A percentile compares a stretch with the other conserved stretches of the same genome.
phyloP scores from a whole-genome alignment of 2,797 vertebrate genomes.

The Trachurus trachurus region DNA sequence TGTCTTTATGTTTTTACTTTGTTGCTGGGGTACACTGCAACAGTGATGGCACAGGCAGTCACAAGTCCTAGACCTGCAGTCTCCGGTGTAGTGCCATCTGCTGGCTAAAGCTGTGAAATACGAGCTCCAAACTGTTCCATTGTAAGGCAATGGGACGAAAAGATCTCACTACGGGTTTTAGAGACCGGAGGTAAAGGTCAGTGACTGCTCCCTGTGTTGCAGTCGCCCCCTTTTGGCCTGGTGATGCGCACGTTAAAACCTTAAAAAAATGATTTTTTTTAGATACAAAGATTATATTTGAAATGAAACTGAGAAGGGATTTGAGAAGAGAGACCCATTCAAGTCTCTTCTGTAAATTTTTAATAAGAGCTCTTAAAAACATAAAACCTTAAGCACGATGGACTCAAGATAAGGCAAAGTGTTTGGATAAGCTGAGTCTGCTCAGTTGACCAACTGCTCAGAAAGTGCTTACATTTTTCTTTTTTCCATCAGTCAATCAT shows the following conservation, averaged over 20 bases:
- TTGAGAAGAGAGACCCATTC: constrained; percentile 47
- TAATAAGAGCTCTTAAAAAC: constrained; percentile 74
- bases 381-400: constrained; percentile 81
- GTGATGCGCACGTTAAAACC: constrained; percentile 47
- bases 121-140: constrained; percentile 56
- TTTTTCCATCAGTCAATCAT: constrained; percentile 72
- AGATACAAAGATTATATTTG: constrained; percentile 56
- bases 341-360: constrained; percentile 57
- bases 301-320: constrained; percentile 68
- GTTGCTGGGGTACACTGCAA: constrained; percentile 57
- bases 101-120: constrained; percentile 64
- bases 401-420: constrained; percentile 87
- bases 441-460: constrained; percentile 81
- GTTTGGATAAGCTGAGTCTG: constrained; percentile 85
- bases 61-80: constrained; percentile 33
- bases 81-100: constrained; percentile 63
- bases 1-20: constrained; percentile 37
- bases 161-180: constrained; percentile 36
- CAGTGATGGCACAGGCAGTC: constrained; percentile 65
- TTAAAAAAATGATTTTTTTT: constrained; percentile 27
- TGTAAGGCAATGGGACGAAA: constrained; percentile 67
- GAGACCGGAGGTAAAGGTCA: constrained; percentile 40
- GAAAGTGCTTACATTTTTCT: constrained; percentile 80
- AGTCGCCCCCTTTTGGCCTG: constrained; percentile 62
- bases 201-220: constrained; percentile 38